A percentile compares a stretch with the other conserved stretches of the same genome.
Evolutionary conservation across 2,113 vertebrate species (phyloP).

Genomic region (Hiodon alosoides): DNA sequence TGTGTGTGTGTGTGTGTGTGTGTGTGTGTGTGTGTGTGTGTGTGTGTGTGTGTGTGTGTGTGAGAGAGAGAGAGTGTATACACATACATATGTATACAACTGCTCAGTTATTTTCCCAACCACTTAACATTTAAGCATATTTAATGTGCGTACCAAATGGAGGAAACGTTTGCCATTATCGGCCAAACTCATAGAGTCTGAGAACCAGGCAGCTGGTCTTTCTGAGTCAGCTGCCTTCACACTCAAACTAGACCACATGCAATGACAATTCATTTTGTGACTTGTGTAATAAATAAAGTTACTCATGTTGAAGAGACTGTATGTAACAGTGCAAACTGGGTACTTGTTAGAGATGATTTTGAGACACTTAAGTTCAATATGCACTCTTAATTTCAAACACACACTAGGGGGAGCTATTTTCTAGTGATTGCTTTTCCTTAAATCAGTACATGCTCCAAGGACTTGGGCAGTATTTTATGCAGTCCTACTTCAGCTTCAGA

Average conservation of each 20-base stretch:
- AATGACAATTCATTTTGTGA: neutral
- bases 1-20: too few species aligned
- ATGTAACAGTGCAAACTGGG: neutral
- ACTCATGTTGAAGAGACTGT: neutral
- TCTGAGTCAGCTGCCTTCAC: neutral
- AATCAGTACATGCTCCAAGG: neutral
- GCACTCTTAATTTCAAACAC: neutral
- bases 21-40: too few species aligned
- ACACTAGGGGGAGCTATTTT: neutral
- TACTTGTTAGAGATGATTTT: neutral
- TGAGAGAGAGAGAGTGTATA: too few species aligned
- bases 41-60: too few species aligned
- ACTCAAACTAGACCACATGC: neutral
- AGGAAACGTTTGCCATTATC: neutral
- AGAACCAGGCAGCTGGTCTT: neutral
- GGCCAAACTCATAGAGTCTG: too few species aligned
- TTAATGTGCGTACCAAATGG: neutral
- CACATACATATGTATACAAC: too few species aligned
- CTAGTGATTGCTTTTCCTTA: neutral
- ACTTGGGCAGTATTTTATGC: neutral
- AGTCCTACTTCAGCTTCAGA: neutral
- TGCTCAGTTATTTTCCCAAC: neutral
- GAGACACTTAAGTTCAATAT: neutral
- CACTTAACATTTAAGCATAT: neutral
- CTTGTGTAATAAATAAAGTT: slow-evolving; percentile 3